Conservation (phyloP, 92 coral and sea anemone genomes). For the Phenganax subtilis region DNA sequence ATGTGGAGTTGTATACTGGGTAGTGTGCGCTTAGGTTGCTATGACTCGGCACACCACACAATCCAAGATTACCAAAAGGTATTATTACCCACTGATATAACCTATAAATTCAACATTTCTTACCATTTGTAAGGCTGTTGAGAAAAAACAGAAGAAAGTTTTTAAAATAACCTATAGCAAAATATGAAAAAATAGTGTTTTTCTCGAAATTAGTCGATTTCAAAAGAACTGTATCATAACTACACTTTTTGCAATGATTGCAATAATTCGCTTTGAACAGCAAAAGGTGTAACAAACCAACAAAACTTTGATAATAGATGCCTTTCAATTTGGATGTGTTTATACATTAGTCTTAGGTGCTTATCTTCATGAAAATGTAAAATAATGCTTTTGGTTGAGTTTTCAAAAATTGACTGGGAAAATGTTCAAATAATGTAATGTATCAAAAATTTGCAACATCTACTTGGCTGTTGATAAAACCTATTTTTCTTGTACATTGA, state of each 20-base stretch:
- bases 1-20: neutral
- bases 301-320: too few relatives aligned
- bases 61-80: neutral
- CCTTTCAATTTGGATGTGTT: too few relatives aligned
- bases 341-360: too few relatives aligned
- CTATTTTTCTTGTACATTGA: neutral
- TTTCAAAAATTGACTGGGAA: neutral
- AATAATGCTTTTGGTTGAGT: neutral
- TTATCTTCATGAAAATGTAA: too few relatives aligned
- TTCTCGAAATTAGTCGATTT: too few relatives aligned
- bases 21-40: slow-evolving; percentile 1
- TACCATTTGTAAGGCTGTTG: neutral
- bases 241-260: too few relatives aligned
- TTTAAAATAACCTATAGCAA: too few relatives aligned
- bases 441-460: neutral
- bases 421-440: neutral
- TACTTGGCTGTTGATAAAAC: neutral
- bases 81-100: neutral
- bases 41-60: neutral
- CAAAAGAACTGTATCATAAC: too few relatives aligned
- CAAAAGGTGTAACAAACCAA: too few relatives aligned
- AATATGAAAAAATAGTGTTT: too few relatives aligned
- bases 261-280: too few relatives aligned
- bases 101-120: neutral
- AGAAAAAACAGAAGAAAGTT: neutral